Base-by-base conservation (phyloP, 2,888 invertebrate genomes). In the Lochmaea capreae region DNA sequence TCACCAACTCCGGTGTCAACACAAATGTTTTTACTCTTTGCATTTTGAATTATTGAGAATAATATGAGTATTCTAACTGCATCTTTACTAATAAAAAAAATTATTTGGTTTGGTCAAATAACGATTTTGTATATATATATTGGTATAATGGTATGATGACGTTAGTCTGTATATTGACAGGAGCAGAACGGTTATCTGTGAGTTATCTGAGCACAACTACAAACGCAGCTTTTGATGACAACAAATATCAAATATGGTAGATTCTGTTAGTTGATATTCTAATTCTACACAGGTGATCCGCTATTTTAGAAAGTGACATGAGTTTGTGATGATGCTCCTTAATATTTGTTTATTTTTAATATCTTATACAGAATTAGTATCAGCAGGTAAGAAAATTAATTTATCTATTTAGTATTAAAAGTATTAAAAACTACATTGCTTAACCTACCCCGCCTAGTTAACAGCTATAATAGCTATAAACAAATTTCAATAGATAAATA, bases 311-410 rank as follows among this genome's bases (percentile, higher is more conserved):
- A 22, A 14, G 62, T 71, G 71, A 71, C 11, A 71, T 71, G 71
- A 65, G 43, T 54, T 57, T 22, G 26, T 58, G 58, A 78, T 77
- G 77, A 52, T 78, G 74, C 42, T 67, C 46, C 46, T 75, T 43
- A 72, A 71, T 77, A 70, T 78, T 78, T 76, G 61, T 77, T 77
- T 78, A 74, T 70, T 74, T 74, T 74, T 76, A 73, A 61, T 75
- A 73, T 49, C 74, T 74, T 75, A 66, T 52, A 65, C 77, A 62
- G 59, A 67, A 63, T 73, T 76, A 57, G 75, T 73, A 59, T 74
- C 63, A 62, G 72, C 78, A 73, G 76, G 78, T 77, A 74, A 61
- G 65, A 70, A 18, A 16, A 70, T 33, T 33, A 2, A 61, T 57
- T 69, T 59, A 39, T 33, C 22, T 16, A 67, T 67, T 12, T 18